Conservation (phyloP, 2,113 vertebrate species). For the Ahaetulla prasina region DNA sequence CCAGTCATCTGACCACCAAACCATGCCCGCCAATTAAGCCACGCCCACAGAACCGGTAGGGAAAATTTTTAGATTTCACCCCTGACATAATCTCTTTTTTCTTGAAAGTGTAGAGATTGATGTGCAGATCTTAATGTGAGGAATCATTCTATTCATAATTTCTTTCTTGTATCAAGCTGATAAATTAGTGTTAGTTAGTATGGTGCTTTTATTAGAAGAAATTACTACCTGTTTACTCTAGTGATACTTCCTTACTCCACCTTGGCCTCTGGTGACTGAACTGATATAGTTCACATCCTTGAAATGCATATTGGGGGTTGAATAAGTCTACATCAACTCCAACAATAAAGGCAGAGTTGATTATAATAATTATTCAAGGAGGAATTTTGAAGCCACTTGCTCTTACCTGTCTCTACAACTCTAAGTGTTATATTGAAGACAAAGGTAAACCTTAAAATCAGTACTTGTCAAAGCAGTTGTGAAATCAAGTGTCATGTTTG, state of each 20-base stretch:
- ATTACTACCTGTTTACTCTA: neutral
- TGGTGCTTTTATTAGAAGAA: neutral
- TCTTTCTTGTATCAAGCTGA: neutral
- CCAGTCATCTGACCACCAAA: too few relatives aligned
- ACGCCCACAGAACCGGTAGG: too few relatives aligned
- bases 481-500: constrained; percentile 20
- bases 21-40: too few relatives aligned
- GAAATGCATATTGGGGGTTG: neutral
- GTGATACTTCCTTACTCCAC: neutral
- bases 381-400: constrained; percentile 8
- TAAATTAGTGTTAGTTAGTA: neutral
- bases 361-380: constrained; percentile 11
- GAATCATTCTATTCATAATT: neutral
- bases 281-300: neutral
- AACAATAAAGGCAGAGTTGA: neutral
- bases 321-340: neutral
- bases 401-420: neutral
- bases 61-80: too few relatives aligned
- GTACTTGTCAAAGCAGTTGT: constrained; percentile 29
- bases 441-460: constrained; percentile 28
- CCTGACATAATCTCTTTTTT: neutral
- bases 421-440: neutral
- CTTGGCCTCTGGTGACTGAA: neutral
- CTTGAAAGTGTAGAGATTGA: neutral
- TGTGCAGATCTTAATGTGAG: neutral